These are phyloP conservation scores for Rhyacophila evoluta DNA, from an alignment of 2,888 invertebrate genomes.

Conservation along the genomic window DNA sequence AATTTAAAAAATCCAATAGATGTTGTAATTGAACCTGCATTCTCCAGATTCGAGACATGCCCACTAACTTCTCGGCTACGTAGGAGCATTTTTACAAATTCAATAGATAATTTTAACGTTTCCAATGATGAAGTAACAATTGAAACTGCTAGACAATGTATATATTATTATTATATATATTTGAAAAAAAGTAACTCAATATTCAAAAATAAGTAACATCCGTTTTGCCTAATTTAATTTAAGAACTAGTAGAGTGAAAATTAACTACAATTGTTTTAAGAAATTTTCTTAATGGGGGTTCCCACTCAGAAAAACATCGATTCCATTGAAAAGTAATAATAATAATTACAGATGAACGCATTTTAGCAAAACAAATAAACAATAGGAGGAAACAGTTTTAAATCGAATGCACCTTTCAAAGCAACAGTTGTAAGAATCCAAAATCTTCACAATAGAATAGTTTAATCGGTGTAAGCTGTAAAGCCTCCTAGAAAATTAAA, in stretches of 20 bases:
- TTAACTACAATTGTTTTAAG: not conserved
- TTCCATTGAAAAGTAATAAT: not conserved
- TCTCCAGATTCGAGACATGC: too few relatives aligned
- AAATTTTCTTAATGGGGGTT: not conserved
- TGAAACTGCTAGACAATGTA: too few relatives aligned
- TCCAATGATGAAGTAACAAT: too few relatives aligned
- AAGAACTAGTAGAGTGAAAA: not conserved
- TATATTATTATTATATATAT: too few relatives aligned
- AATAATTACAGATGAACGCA: not conserved
- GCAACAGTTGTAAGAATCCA: not conserved
- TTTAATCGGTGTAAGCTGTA: conserved; percentile 1
- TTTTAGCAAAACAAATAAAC: not conserved
- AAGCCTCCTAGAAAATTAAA: conserved; percentile 7
- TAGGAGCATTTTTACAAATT: too few relatives aligned
- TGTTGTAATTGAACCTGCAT: too few relatives aligned
- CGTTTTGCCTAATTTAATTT: not conserved
- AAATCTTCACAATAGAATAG: conserved; percentile 9
- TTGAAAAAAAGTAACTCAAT: too few relatives aligned
- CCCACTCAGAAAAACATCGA: not conserved
- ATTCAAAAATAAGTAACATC: too few relatives aligned
- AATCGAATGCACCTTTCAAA: not conserved
- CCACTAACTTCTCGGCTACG: too few relatives aligned
- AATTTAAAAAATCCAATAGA: too few relatives aligned
- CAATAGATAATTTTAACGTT: too few relatives aligned
- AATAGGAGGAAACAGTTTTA: conserved; percentile 12